Evolutionary conservation across 37 sponge, comb jelly and placozoan species (phyloP).

Genomic region (Amphimedon queenslandica): DNA sequence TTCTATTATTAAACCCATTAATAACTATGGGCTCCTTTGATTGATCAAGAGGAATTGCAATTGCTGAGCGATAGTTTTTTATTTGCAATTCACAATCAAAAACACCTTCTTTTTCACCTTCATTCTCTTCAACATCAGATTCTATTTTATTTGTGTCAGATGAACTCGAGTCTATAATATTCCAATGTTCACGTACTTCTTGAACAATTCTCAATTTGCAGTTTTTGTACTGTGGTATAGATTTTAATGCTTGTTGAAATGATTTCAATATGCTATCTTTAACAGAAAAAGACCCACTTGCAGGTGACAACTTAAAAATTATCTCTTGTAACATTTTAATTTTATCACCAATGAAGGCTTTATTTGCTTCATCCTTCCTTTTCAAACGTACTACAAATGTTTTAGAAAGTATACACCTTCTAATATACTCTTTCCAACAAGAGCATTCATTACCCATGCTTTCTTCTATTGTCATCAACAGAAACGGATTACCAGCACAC

Average conservation of each 20-base stretch:
- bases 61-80: conserved; percentile 7
- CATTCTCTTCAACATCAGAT: neutral
- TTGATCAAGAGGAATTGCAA: conserved; percentile 58
- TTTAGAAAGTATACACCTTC: conserved; percentile 28
- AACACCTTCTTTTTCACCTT: neutral
- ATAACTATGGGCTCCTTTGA: conserved; percentile 15
- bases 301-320: neutral
- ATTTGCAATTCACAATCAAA: conserved; percentile 15
- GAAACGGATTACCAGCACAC: conserved; percentile 52
- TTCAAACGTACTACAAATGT: conserved; percentile 12
- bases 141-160: too few species aligned
- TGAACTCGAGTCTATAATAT: neutral
- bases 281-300: neutral
- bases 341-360: neutral
- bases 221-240: neutral
- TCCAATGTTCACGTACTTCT: neutral
- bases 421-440: conserved; percentile 41
- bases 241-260: neutral
- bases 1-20: conserved; percentile 37
- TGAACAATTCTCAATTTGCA: too few species aligned
- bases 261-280: neutral
- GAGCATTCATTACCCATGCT: neutral
- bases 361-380: neutral
- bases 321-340: neutral
- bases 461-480: conserved; percentile 21